Evolutionary conservation across 2,888 invertebrate genomes (phyloP).

Genomic region (Incurvaria masculella): DNA sequence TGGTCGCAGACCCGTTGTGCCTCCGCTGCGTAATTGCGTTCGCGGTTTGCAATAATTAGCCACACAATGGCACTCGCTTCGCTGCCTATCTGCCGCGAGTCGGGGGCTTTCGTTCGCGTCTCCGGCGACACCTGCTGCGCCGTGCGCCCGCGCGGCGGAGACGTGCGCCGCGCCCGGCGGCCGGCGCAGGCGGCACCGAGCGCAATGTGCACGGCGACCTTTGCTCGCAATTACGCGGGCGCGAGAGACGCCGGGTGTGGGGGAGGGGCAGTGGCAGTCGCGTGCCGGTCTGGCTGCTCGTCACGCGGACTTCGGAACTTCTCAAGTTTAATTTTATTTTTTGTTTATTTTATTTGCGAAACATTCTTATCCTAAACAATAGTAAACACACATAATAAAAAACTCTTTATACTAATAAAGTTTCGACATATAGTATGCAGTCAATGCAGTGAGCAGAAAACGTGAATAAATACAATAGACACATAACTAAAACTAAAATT

Average conservation of each 20-base stretch:
- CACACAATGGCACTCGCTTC: slow-evolving; percentile 15
- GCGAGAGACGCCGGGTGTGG: slow-evolving; percentile 26
- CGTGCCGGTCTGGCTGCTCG: too few species aligned
- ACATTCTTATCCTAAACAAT: too few species aligned
- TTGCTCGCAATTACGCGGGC: slow-evolving; percentile 44
- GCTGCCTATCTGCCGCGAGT: too few species aligned
- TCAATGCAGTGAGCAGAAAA: too few species aligned
- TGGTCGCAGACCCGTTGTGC: slow-evolving; percentile 17
- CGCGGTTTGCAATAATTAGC: slow-evolving; percentile 27
- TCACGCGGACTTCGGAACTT: neutral
- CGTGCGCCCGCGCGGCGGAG: neutral
- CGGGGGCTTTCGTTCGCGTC: neutral
- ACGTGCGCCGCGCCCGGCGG: neutral
- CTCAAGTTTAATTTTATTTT: too few species aligned
- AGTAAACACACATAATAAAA: too few species aligned
- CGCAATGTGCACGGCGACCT: slow-evolving; percentile 55
- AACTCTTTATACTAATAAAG: too few species aligned
- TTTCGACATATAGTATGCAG: too few species aligned
- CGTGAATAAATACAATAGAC: too few species aligned
- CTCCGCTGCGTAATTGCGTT: slow-evolving; percentile 25
- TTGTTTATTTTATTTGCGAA: too few species aligned
- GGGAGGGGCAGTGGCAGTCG: too few species aligned
- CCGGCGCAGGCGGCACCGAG: neutral
- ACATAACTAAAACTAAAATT: too few species aligned
- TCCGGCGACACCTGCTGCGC: slow-evolving; percentile 9